A percentile compares a stretch with the other conserved stretches of the same genome.
These are phyloP conservation scores for Hiodon tergisus DNA, from an alignment of 2,113 vertebrate genomes.

Conservation along the genomic window DNA sequence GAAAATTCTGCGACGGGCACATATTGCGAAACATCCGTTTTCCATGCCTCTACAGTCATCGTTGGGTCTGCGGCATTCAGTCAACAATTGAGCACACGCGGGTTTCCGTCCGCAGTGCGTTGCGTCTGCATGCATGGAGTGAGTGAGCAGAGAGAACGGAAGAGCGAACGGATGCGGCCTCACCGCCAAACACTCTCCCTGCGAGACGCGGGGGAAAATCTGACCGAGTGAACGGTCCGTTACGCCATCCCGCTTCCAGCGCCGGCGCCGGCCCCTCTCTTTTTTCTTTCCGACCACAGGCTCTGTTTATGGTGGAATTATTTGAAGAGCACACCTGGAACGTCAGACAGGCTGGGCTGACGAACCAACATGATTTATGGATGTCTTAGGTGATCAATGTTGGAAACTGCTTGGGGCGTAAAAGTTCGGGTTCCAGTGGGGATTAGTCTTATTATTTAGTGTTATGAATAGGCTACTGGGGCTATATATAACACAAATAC, in stretches of 20 bases:
- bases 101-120: too few species aligned
- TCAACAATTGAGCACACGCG: too few species aligned
- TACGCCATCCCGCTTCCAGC: conserved; percentile 46
- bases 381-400: conserved; percentile 46
- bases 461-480: not conserved
- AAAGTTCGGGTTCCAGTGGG: conserved; percentile 7
- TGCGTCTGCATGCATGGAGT: too few species aligned
- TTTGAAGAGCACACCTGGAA: conserved; percentile 53
- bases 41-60: too few species aligned
- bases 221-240: conserved; percentile 30
- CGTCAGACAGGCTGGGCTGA: conserved; percentile 40
- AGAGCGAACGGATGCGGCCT: not conserved
- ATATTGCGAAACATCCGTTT: too few species aligned
- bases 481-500: conserved; percentile 6
- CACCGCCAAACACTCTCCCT: not conserved
- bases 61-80: too few species aligned
- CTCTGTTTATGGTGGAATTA: conserved; percentile 25
- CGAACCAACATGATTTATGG: conserved; percentile 48
- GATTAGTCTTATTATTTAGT: too few species aligned
- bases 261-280: conserved; percentile 38
- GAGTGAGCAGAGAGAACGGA: not conserved
- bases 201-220: conserved; percentile 43
- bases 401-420: conserved; percentile 3
- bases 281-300: conserved; percentile 43
- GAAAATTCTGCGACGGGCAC: too few species aligned